Conservation (phyloP, 2,113 vertebrate genomes). For the Clinocottus analis region DNA sequence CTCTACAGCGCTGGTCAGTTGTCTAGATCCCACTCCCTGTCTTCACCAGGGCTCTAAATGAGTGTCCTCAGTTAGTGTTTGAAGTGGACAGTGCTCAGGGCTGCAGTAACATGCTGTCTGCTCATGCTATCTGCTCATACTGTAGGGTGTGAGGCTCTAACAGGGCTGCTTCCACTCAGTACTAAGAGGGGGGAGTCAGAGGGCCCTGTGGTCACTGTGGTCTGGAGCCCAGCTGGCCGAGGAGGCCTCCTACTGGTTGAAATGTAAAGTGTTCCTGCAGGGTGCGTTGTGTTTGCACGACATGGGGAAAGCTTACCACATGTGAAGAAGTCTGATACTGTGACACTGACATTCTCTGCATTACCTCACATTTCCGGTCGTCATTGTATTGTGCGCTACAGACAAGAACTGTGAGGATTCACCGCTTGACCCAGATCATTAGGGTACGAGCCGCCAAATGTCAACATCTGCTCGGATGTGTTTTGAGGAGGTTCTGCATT, state of each 20-base stretch:
- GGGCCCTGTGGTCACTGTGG: constrained; percentile 44
- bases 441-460: constrained; percentile 10
- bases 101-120: not conserved
- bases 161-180: constrained; percentile 61
- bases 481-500: constrained; percentile 9
- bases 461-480: constrained; percentile 41
- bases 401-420: no score
- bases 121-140: constrained; percentile 1
- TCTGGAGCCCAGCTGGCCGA: constrained; percentile 18
- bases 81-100: not conserved
- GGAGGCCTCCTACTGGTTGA: constrained; percentile 51
- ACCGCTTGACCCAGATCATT: constrained; percentile 28
- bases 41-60: not conserved
- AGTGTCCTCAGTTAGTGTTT: constrained; percentile 4
- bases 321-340: not conserved
- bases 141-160: constrained; percentile 37
- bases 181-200: constrained; percentile 5
- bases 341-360: not conserved
- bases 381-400: constrained; percentile 2
- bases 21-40: not conserved
- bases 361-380: not conserved
- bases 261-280: not conserved
- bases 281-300: not conserved
- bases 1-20: not conserved
- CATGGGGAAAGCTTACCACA: not conserved